Evolutionary conservation across 2,797 vertebrate species (phyloP), one percentile per base, ranked within the genome.

Genomic region (Calcarius lapponicus): DNA sequence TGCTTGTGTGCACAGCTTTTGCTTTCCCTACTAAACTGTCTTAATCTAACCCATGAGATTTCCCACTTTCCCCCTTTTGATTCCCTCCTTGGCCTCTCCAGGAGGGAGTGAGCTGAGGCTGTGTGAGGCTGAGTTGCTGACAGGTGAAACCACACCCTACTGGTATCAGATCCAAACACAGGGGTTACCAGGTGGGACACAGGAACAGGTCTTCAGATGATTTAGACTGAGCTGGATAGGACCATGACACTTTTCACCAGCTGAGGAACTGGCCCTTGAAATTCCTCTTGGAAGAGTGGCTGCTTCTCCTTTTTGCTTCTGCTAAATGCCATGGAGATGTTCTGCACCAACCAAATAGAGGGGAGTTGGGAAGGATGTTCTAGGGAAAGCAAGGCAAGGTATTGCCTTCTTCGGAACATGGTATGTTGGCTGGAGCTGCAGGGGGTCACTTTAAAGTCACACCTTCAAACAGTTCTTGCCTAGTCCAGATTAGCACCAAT

Each of bases 51-150:
- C 38, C 56, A n/a, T 31, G 42, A 78, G 34, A 17, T 62, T 62
- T 48, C 48, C 9, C 56, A 34, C 56, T 40, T 60, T 17, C 8
- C 34, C 24, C 25, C 5, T 21, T 70, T 47, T 9, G 31, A 34
- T 70, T 53, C 25, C 54, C 34, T 86, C 34, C 65, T 54, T 2
- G 1, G 12, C 25, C 14, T 21, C 34, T 56, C 48, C 31, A 62
- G 48, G 14, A 34, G 14, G 14, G 57, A 56, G 11, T 0, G 1
- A 22, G 9, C 65, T 70, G 48, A 25, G 25, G 48, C 48, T 0
- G 0, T 47, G 34, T 47, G 31, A 20, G 65, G 25, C 65, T 54
- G 25, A 31, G n/a, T 12, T 54, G 14, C 31, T 48, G 14, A 2
- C 42, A 32, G 21, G 14, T 54, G 62, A 42, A 48, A 56, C 29